Percentiles rank a stretch among this genome's conserved stretches.
phyloP scores from a whole-genome alignment of 2,888 invertebrate species.

The Ommatoiulus sabulosus region DNA sequence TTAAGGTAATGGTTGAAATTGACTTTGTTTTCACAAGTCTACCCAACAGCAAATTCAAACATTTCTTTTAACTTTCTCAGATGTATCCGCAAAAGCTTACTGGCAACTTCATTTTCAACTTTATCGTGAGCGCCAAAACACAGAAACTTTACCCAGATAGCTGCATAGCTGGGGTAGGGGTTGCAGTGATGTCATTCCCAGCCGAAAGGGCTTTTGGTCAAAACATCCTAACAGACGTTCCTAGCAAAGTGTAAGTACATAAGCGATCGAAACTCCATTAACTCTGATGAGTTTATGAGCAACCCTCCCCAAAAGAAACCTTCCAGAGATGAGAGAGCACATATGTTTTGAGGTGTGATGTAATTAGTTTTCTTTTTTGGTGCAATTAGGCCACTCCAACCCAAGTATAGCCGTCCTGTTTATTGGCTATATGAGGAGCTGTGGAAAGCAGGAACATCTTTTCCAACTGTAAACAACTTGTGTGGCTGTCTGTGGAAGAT shows the following conservation, averaged over 20 bases:
- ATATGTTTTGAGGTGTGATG: too few relatives aligned
- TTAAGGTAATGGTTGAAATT: conserved; percentile 44
- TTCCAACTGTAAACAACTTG: background rate
- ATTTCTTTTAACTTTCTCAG: background rate
- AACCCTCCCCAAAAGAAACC: too few relatives aligned
- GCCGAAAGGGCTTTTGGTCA: conserved; percentile 50
- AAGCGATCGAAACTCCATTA: background rate
- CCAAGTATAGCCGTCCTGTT: conserved; percentile 46
- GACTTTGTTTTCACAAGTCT: too few relatives aligned
- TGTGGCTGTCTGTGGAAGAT: conserved; percentile 55
- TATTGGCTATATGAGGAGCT: conserved; percentile 58
- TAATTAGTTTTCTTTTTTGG: conserved; percentile 8
- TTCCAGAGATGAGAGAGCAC: too few relatives aligned
- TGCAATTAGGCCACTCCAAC: conserved; percentile 52
- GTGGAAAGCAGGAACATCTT: conserved; percentile 45
- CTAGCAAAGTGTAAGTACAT: conserved; percentile 54
- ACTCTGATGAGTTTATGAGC: background rate
- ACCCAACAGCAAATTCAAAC: background rate
- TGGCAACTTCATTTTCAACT: conserved; percentile 58
- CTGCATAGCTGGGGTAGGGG: conserved; percentile 56
- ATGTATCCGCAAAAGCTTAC: conserved; percentile 55
- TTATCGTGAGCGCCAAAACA: conserved; percentile 55
- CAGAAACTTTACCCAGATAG: conserved; percentile 57
- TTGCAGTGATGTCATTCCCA: conserved; percentile 56
- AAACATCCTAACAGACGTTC: conserved; percentile 53